Evolutionary conservation across 2,113 vertebrate genomes (phyloP).

Genomic region (Sander vitreus): DNA sequence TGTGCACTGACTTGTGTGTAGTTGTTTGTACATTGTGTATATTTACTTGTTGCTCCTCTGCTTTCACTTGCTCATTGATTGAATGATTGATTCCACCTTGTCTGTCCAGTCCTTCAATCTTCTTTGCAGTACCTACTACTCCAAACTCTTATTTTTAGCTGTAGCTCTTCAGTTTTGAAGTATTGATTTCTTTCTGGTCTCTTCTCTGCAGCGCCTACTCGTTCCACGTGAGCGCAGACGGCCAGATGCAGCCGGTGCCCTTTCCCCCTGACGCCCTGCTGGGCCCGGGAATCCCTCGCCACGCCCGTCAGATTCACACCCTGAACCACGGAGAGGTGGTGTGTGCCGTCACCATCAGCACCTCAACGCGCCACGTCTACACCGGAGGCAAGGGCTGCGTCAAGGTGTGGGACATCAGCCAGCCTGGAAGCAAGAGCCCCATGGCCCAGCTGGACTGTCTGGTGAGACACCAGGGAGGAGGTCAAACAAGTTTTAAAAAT

Average conservation of each 20-base stretch:
- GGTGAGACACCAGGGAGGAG: slow-evolving; percentile 74
- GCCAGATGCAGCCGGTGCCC: slow-evolving; percentile 85
- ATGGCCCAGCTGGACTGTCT: slow-evolving; percentile 83
- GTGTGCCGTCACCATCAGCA: slow-evolving; percentile 93
- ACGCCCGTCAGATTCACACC: slow-evolving; percentile 89
- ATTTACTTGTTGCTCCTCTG: slow-evolving; percentile 13
- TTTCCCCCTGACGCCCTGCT: slow-evolving; percentile 87
- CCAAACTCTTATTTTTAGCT: slow-evolving; percentile 27
- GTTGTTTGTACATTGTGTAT: slow-evolving; percentile 14
- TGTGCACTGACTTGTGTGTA: neutral
- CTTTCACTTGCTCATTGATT: slow-evolving; percentile 18
- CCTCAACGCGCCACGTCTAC: slow-evolving; percentile 90
- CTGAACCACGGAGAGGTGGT: slow-evolving; percentile 92
- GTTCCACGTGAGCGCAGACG: slow-evolving; percentile 84
- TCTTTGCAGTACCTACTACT: neutral
- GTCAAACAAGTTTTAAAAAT: slow-evolving; percentile 4
- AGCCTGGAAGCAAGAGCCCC: slow-evolving; percentile 81
- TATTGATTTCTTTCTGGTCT: slow-evolving; percentile 13
- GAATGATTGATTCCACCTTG: slow-evolving; percentile 27
- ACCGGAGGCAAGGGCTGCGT: slow-evolving; percentile 92
- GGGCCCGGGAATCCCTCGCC: slow-evolving; percentile 88
- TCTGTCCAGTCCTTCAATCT: neutral
- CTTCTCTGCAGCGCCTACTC: slow-evolving; percentile 79
- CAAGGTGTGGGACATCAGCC: slow-evolving; percentile 94
- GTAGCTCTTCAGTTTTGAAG: slow-evolving; percentile 1